These are phyloP conservation scores for Protonibea diacanthus DNA, from an alignment of 2,797 vertebrate genomes.

Conservation along the genomic window DNA sequence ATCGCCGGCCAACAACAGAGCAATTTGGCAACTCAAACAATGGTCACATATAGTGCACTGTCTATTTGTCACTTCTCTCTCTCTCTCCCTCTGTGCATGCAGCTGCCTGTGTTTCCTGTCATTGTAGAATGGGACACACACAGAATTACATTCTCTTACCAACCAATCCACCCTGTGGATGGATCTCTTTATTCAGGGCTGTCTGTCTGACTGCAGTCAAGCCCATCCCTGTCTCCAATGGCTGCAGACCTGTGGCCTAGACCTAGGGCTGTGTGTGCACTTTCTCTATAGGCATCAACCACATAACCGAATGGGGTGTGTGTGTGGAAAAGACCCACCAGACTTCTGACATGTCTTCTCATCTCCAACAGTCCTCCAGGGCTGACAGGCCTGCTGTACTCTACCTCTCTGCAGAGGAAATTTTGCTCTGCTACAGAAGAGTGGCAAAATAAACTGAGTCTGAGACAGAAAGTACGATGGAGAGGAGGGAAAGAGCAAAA, in stretches of 20 bases:
- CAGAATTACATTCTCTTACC: constrained; percentile 59
- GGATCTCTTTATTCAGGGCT: constrained; percentile 61
- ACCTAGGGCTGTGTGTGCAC: constrained; percentile 73
- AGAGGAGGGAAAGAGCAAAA: constrained; percentile 37
- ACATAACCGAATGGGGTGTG: constrained; percentile 66
- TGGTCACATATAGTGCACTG: constrained; percentile 69
- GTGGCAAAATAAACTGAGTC: constrained; percentile 39
- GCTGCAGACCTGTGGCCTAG: constrained; percentile 59
- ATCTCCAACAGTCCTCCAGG: constrained; percentile 68
- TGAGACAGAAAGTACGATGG: constrained; percentile 37
- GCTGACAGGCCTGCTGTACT: constrained; percentile 60
- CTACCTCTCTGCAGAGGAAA: constrained; percentile 51
- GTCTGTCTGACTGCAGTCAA: constrained; percentile 62
- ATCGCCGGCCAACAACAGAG: constrained; percentile 72
- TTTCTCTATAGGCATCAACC: constrained; percentile 71
- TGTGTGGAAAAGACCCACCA: constrained; percentile 68
- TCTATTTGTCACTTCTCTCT: constrained; percentile 67
- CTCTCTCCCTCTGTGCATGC: constrained; percentile 60
- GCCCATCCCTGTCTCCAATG: constrained; percentile 52
- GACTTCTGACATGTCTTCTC: constrained; percentile 72
- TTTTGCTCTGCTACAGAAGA: constrained; percentile 33
- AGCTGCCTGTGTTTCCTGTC: constrained; percentile 51
- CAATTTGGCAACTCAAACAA: constrained; percentile 79
- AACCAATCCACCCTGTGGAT: constrained; percentile 60
- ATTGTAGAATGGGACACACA: constrained; percentile 57